Conservation (phyloP, 2,797 vertebrate species). For the Syngnathus rostellatus region DNA sequence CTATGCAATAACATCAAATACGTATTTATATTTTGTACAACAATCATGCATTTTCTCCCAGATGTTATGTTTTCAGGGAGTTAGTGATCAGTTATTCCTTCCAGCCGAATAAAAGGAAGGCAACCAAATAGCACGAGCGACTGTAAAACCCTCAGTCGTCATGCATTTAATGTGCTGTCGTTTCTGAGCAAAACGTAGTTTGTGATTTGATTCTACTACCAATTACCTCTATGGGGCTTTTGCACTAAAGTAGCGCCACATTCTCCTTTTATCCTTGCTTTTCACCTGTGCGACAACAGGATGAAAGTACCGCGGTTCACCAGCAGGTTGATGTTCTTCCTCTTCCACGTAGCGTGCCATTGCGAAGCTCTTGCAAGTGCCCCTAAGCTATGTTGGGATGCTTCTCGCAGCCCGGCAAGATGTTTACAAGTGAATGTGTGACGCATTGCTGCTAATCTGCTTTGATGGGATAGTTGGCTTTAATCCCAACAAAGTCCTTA, state of each 20-base stretch:
- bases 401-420: slow-evolving; percentile 6
- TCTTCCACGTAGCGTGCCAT: slow-evolving; percentile 22
- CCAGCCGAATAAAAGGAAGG: too few relatives aligned
- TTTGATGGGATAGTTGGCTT: slow-evolving; percentile 25
- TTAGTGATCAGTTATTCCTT: slow-evolving; percentile 16
- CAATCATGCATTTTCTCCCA: neutral
- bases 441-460: slow-evolving; percentile 60
- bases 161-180: neutral
- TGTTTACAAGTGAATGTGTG: slow-evolving; percentile 8
- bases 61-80: slow-evolving; percentile 1
- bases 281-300: slow-evolving; percentile 9
- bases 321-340: slow-evolving; percentile 20
- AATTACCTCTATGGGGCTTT: slow-evolving; percentile 50
- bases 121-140: neutral
- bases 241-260: slow-evolving; percentile 55
- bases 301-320: slow-evolving; percentile 2
- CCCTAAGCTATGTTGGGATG: slow-evolving; percentile 24
- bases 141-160: neutral
- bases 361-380: slow-evolving; percentile 34
- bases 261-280: slow-evolving; percentile 16
- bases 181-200: neutral
- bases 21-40: slow-evolving; percentile 26
- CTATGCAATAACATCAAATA: slow-evolving; percentile 32
- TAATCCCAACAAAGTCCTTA: neutral
- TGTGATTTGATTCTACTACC: slow-evolving; percentile 12